Evolutionary conservation across 2,113 vertebrate genomes (phyloP).

Genomic region (Lampris megalopsis): DNA sequence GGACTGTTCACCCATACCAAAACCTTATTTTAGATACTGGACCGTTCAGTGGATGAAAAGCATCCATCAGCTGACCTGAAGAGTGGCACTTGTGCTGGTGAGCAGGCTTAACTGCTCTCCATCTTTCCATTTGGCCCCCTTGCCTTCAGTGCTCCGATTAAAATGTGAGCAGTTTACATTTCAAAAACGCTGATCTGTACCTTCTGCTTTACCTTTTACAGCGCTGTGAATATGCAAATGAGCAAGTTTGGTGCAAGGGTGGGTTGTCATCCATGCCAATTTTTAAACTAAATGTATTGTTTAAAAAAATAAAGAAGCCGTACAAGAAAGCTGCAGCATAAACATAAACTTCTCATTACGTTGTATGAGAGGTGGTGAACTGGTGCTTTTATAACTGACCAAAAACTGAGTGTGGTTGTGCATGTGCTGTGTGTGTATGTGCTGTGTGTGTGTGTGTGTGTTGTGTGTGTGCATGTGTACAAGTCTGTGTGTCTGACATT

Average conservation of each 20-base stretch:
- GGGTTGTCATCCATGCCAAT: background rate
- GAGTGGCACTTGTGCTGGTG: conserved; percentile 26
- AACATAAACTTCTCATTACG: too few relatives aligned
- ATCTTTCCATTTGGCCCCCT: conserved; percentile 22
- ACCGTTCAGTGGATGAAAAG: conserved; percentile 42
- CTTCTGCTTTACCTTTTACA: too few relatives aligned
- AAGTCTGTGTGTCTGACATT: background rate
- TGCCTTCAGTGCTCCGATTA: too few relatives aligned
- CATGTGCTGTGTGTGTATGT: background rate
- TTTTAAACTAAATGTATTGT: too few relatives aligned
- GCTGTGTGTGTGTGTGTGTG: conserved; percentile 6
- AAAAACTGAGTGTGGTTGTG: background rate
- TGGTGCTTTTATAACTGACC: background rate
- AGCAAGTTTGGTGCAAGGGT: background rate
- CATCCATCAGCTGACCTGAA: conserved; percentile 12
- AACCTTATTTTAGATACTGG: conserved; percentile 21
- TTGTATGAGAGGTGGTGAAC: background rate
- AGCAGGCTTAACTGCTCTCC: conserved; percentile 28
- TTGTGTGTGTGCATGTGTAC: conserved; percentile 13
- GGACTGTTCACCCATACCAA: conserved; percentile 15
- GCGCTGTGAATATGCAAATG: background rate
- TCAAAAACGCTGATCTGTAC: too few relatives aligned
- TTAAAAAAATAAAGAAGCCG: too few relatives aligned
- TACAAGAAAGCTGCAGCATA: too few relatives aligned
- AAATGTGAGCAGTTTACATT: too few relatives aligned